A percentile compares a stretch with the other conserved stretches of the same genome.
These are phyloP conservation scores for Magallana ariakensis DNA, from an alignment of 1,140 invertebrate genomes.

Conservation along the genomic window DNA sequence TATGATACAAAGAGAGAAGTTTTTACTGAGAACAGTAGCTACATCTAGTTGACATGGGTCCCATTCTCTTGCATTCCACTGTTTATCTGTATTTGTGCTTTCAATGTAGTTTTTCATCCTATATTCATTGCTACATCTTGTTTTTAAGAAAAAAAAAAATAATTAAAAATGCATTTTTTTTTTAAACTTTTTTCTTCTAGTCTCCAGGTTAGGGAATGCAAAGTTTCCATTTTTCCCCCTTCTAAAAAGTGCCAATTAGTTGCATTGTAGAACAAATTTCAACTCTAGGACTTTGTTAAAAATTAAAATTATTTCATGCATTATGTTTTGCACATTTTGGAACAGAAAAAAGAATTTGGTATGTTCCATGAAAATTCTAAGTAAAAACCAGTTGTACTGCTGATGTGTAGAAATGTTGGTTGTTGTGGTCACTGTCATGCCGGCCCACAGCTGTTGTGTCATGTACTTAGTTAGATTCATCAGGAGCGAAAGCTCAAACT, in stretches of 20 bases:
- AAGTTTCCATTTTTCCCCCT: background rate
- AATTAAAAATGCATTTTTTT: background rate
- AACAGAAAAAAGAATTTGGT: too few relatives aligned
- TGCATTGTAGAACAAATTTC: background rate
- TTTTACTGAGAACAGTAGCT: background rate
- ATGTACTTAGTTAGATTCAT: background rate
- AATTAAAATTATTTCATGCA: too few relatives aligned
- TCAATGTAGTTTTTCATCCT: background rate
- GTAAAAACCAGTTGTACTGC: conserved; percentile 4
- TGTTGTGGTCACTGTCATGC: conserved; percentile 4
- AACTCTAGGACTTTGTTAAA: too few relatives aligned
- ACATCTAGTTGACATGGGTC: conserved; percentile 23
- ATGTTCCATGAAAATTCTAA: too few relatives aligned
- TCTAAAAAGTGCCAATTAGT: background rate
- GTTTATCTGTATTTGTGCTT: conserved; percentile 23
- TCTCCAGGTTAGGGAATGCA: background rate
- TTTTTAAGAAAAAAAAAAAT: background rate
- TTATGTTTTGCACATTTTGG: too few relatives aligned
- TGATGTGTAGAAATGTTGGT: background rate
- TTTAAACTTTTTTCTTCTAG: background rate
- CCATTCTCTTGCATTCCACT: conserved; percentile 32
- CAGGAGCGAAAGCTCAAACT: conserved; percentile 1
- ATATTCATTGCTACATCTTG: background rate
- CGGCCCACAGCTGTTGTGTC: background rate
- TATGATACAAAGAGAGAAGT: background rate